Percentiles rank a stretch among this genome's conserved stretches.
Conservation (phyloP, 2,888 invertebrate genomes). For the Coelinius sp. region DNA sequence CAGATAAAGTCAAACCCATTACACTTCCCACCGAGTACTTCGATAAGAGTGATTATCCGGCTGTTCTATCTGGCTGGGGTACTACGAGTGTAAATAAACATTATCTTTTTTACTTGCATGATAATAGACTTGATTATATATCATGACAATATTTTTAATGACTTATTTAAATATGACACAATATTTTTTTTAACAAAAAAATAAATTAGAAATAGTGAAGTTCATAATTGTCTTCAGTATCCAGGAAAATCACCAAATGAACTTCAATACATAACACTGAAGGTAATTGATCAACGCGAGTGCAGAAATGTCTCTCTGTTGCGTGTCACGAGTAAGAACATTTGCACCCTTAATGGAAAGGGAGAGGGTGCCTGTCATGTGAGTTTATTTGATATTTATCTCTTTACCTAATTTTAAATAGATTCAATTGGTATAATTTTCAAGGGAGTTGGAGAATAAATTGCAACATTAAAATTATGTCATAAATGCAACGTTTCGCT, state of each 20-base stretch:
- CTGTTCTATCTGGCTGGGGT: slow-evolving; percentile 67
- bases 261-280: slow-evolving; percentile 74
- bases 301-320: slow-evolving; percentile 68
- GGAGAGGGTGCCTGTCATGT: slow-evolving; percentile 79
- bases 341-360: slow-evolving; percentile 74
- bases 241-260: slow-evolving; percentile 73
- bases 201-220: too few relatives aligned
- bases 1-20: slow-evolving; percentile 59
- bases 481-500: too few relatives aligned
- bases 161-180: too few relatives aligned
- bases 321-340: slow-evolving; percentile 72
- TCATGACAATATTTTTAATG: not conserved
- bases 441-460: too few relatives aligned
- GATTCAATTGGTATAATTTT: too few relatives aligned
- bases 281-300: slow-evolving; percentile 71
- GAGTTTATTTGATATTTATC: slow-evolving; percentile 66
- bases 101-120: not conserved
- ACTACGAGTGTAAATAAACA: slow-evolving; percentile 59
- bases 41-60: slow-evolving; percentile 59
- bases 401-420: slow-evolving; percentile 32
- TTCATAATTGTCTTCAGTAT: too few relatives aligned
- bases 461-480: too few relatives aligned
- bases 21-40: slow-evolving; percentile 59
- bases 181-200: too few relatives aligned
- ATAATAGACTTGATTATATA: too few relatives aligned